Evolutionary conservation across 2,797 vertebrate genomes (phyloP), one percentile per base, ranked within the genome.

Genomic region (Acipenser oxyrinchus): DNA sequence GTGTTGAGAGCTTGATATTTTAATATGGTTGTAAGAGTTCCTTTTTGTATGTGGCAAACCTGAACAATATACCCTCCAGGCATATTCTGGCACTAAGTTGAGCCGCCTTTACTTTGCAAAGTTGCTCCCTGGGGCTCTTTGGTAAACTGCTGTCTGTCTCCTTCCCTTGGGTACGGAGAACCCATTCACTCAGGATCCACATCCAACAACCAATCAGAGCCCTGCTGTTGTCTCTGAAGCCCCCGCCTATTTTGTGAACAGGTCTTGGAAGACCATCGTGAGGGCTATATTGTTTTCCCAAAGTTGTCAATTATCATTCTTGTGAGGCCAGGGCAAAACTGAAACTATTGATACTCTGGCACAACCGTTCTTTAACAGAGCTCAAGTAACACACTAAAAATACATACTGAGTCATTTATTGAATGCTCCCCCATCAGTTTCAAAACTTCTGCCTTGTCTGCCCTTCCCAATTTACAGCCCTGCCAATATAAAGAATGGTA

Each of bases 41-140:
- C 69, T 79, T 73, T 70, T 69, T 73, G 74, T 72, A 71, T 68
- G 68, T 69, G 65, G 74, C 74, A 78, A 74, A 77, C 74, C 79
- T 79, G 37, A 77, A 76, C 77, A 72, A 76, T 77, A 78, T 79
- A 73, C 78, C 79, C 77, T 71, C 76, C 75, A 76, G 79, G 79
- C 77, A 76, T 77, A 74, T 70, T 73, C 65, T 70, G 73, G 72
- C 78, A 78, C 73, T 76, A 75, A 76, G 70, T 79, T 78, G 74
- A 78, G 78, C 77, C 76, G 76, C 72, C 71, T 75, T 77, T 75
- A 76, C 71, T 71, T 74, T 74, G 73, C 77, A 81, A 78, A 78
- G 72, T 71, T 73, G 72, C 72, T 78, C 79, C 79, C 61, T 64
- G 74, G 78, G 78, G 77, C 73, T 76, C 68, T 68, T 78, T 66